These are phyloP conservation scores for Chelonia mydas DNA, from an alignment of 2,797 vertebrate genomes.

Conservation along the genomic window DNA sequence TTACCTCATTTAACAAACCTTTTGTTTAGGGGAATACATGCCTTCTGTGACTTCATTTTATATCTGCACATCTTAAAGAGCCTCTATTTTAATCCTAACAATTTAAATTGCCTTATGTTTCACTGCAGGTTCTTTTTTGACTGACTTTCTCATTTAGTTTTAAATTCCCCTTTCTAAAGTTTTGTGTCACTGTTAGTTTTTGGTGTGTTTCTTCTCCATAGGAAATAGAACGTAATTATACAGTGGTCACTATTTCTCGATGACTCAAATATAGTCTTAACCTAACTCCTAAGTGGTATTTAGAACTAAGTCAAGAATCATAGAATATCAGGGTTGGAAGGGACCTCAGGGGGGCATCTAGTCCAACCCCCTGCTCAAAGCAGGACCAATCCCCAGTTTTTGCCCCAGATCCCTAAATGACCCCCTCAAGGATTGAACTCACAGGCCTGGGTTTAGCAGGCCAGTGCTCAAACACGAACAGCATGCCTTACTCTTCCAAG, in stretches of 20 bases:
- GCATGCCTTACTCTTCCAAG: background rate
- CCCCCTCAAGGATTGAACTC: no score
- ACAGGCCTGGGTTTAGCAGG: no score
- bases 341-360: no score
- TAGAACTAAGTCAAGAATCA: background rate
- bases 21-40: conserved; percentile 13
- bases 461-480: no score
- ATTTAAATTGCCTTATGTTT: conserved; percentile 20
- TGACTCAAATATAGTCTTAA: background rate
- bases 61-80: background rate
- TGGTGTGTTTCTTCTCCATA: background rate
- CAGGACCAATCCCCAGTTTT: no score
- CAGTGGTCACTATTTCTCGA: background rate
- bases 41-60: background rate
- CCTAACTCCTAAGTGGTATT: fast-evolving
- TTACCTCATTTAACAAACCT: background rate
- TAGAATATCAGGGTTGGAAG: no score
- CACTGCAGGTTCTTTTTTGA: background rate
- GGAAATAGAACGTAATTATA: background rate
- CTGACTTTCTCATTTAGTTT: conserved; percentile 2
- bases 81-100: background rate
- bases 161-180: background rate
- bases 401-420: no score
- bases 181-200: conserved; percentile 2
- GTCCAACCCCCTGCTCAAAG: no score